Percentiles rank a stretch among this genome's conserved stretches.
These are phyloP conservation scores for Helleia helle DNA, from an alignment of 2,888 invertebrate species.

Conservation along the genomic window DNA sequence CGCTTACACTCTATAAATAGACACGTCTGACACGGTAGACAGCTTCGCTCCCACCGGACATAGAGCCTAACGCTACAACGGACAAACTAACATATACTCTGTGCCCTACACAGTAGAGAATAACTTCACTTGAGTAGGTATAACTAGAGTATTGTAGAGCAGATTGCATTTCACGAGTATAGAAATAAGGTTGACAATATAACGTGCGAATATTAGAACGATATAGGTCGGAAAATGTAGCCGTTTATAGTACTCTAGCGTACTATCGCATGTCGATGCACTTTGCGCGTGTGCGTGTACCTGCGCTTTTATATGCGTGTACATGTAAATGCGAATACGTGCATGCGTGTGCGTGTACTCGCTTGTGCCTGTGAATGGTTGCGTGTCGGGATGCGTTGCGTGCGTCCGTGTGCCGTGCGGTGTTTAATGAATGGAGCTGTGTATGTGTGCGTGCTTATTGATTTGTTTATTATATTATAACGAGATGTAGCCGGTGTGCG, in stretches of 20 bases:
- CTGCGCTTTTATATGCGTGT: constrained; percentile 27
- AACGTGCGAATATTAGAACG: constrained; percentile 22
- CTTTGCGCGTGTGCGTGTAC: constrained; percentile 34
- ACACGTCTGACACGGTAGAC: constrained; percentile 59
- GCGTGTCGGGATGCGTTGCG: constrained; percentile 31
- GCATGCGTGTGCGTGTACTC: constrained; percentile 24
- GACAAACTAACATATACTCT: constrained; percentile 25
- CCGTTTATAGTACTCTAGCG: constrained; percentile 65
- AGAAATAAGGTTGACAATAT: constrained; percentile 28
- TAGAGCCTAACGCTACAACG: constrained; percentile 28
- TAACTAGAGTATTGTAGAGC: background rate
- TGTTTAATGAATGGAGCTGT: constrained; percentile 5
- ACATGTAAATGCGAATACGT: constrained; percentile 22
- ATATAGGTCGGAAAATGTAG: constrained; percentile 61
- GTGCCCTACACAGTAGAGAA: constrained; percentile 20
- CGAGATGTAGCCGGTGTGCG: too few species aligned
- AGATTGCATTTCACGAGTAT: constrained; percentile 16
- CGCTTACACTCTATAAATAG: constrained; percentile 65
- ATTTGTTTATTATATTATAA: background rate
- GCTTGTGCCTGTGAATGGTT: constrained; percentile 24
- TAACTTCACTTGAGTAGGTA: constrained; percentile 15
- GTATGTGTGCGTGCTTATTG: constrained; percentile 4
- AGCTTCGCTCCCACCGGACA: constrained; percentile 31
- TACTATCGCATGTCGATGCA: constrained; percentile 63
- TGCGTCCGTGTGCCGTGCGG: constrained; percentile 28